phyloP scores from a whole-genome alignment of 2,888 invertebrate genomes.

The Eupithecia insigniata region DNA sequence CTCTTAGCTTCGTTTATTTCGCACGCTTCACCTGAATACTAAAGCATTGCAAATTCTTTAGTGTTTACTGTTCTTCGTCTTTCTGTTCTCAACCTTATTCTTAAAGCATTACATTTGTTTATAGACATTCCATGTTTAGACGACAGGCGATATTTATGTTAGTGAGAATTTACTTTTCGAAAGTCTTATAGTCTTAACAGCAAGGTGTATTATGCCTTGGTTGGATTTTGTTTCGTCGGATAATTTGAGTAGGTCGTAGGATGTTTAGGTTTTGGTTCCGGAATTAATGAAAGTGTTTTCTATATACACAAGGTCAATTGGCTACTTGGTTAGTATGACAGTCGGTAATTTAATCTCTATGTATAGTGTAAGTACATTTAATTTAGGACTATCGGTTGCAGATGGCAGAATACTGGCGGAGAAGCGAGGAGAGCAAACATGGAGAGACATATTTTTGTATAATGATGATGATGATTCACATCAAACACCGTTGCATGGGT shows the following conservation, averaged over 20 bases:
- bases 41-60: slow-evolving; percentile 30
- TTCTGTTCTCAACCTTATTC: slow-evolving; percentile 18
- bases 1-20: slow-evolving; percentile 31
- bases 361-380: not conserved
- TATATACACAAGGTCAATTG: slow-evolving; percentile 32
- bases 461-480: too few species aligned
- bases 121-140: slow-evolving; percentile 1
- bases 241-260: slow-evolving; percentile 11
- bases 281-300: slow-evolving; percentile 36
- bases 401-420: too few species aligned
- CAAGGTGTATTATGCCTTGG: slow-evolving; percentile 2
- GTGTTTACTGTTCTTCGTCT: slow-evolving; percentile 15
- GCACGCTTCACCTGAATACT: slow-evolving; percentile 33
- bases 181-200: not conserved
- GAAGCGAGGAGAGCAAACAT: too few species aligned
- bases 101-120: slow-evolving; percentile 6
- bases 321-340: slow-evolving; percentile 28
- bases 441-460: too few species aligned
- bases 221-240: not conserved
- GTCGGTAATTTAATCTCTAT: not conserved
- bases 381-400: not conserved
- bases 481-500: too few species aligned
- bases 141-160: not conserved
- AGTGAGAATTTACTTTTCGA: not conserved
- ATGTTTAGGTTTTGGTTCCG: slow-evolving; percentile 31